Evolutionary conservation across 2,888 invertebrate genomes (phyloP).

Genomic region (Lithophane leautieri): DNA sequence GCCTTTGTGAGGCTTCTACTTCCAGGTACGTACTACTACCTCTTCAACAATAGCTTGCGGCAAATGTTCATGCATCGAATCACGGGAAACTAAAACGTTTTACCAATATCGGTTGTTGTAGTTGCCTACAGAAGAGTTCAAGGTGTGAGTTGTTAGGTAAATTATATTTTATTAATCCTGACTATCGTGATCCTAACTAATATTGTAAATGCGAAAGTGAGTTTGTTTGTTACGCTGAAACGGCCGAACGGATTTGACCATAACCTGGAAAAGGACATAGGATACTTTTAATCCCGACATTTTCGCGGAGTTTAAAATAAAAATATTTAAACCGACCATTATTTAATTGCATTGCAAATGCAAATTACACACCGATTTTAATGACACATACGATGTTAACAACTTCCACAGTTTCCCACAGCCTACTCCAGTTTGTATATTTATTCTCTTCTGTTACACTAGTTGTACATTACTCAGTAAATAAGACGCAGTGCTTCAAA

Average conservation of each 20-base stretch:
- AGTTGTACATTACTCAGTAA: constrained; percentile 28
- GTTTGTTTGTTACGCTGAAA: no score
- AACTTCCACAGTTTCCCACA: no score
- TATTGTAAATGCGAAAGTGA: no score
- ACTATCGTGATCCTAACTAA: no score
- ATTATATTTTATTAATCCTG: background rate
- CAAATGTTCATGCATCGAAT: background rate
- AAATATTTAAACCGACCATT: background rate
- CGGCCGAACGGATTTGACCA: no score
- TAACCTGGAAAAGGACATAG: no score
- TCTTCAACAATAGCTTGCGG: background rate
- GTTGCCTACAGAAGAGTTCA: background rate
- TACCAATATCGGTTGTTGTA: background rate
- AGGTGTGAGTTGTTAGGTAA: no score
- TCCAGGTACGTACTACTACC: background rate
- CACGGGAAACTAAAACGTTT: background rate
- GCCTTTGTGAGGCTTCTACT: background rate
- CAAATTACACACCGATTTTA: background rate
- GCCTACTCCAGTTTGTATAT: background rate
- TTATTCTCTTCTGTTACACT: background rate
- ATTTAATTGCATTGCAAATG: background rate
- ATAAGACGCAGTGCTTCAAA: constrained; percentile 54
- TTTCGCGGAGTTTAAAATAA: background rate
- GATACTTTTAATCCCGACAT: no score
- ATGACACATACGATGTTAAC: background rate